Base-by-base conservation (phyloP, 2,888 invertebrate genomes). In the Eristalis pertinax region DNA sequence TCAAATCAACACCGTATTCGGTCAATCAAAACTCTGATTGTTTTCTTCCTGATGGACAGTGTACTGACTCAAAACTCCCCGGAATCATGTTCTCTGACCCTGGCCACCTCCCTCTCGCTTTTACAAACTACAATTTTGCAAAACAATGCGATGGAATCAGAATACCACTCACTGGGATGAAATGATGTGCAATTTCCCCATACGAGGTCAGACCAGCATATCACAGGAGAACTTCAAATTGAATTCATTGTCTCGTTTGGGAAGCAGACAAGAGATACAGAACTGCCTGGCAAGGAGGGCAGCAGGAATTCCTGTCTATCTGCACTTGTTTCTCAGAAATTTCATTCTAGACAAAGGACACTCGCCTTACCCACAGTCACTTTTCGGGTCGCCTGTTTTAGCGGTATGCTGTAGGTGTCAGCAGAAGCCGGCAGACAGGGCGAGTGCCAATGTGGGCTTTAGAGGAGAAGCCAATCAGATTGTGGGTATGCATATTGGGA, bases 91-190 rank as follows among this genome's bases (percentile, higher is more conserved):
- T 19, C n/a, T n/a, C 24, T 58, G 29, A 22, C 26, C n/a, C n/a
- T n/a, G n/a, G n/a, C n/a, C n/a, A n/a, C n/a, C 50, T 41, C 24
- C n/a, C 41, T 64, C 38, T n/a, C n/a, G n/a, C 62, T 65, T 63
- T 38, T 26, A 68, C 13, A 41, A n/a, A 50, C 65, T 77, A 82
- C 62, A 74, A 78, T 86, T 85, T 82, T 24, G 26, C 35, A 50
- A 85, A 81, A 65, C 65, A 81, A 65, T 84, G 38, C 67, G 56
- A 67, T 41, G 62, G 56, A 77, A 73, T 81, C 38, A 73, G 68
- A 10, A 78, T 43, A 70, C 26, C n/a, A 26, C 15, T 15, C 70
- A 19, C 24, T 64, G 29, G 43, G 22, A 43, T 43, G 64, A 24
- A 26, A 72, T 67, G 69, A 62, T 73, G 60, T 77, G 69, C 38